Evolutionary conservation across 2,888 invertebrate species (phyloP).

Genomic region (Dicycla oo): DNA sequence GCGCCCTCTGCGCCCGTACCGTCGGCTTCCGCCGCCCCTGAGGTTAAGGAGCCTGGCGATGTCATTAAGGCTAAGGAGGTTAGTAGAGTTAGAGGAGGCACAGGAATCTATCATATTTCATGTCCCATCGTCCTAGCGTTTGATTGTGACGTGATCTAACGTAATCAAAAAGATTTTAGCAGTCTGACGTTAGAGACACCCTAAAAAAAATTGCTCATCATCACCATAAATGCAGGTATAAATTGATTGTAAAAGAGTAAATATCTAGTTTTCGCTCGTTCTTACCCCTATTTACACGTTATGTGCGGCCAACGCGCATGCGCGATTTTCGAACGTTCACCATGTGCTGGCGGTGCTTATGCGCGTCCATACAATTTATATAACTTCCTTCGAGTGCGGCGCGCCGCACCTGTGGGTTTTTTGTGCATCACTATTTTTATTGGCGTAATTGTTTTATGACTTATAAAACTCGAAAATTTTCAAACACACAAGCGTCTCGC

Average conservation of each 20-base stretch:
- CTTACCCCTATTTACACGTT: no score
- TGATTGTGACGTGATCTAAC: neutral
- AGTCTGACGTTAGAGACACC: neutral
- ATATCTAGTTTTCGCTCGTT: neutral
- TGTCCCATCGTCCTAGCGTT: neutral
- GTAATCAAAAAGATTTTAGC: neutral
- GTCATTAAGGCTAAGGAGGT: slow-evolving; percentile 73
- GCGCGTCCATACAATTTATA: no score
- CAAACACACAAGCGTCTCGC: no score
- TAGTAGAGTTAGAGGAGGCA: slow-evolving; percentile 6
- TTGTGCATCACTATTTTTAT: no score
- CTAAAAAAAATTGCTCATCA: neutral
- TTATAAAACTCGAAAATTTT: no score
- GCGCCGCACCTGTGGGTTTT: no score
- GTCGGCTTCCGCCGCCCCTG: slow-evolving; percentile 58
- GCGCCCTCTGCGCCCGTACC: slow-evolving; percentile 43
- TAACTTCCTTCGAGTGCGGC: no score
- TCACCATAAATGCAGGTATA: neutral
- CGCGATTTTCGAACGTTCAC: no score
- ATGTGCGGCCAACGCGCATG: no score
- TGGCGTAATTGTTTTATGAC: no score
- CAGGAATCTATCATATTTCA: neutral
- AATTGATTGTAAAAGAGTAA: neutral
- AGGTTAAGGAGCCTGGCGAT: slow-evolving; percentile 72
- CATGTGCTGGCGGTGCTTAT: no score